Percentiles rank a stretch among this genome's conserved stretches.
Conservation (phyloP, 2,113 vertebrate species). For the Pteropus alecto region DNA sequence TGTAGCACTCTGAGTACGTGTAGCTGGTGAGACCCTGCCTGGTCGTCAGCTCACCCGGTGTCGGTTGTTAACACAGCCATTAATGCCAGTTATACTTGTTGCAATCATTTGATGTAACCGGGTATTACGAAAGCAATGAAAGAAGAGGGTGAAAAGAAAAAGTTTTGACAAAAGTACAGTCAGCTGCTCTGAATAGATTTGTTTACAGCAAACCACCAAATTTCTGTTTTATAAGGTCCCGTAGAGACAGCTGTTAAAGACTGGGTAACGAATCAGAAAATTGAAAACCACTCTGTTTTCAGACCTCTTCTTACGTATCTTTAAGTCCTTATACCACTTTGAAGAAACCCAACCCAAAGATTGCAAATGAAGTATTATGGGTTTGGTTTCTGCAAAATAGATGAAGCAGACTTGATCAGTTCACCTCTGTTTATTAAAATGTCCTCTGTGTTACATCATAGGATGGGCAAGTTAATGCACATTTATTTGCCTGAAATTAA, state of each 20-base stretch:
- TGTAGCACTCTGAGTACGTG: not conserved
- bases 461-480: not conserved
- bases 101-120: not conserved
- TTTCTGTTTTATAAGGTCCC: not conserved
- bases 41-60: not conserved
- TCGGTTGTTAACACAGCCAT: rapidly evolving
- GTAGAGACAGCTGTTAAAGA: not conserved
- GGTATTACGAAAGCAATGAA: not conserved
- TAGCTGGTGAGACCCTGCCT: not conserved
- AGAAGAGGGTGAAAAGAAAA: not conserved
- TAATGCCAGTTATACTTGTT: not conserved
- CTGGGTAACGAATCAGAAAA: not conserved
- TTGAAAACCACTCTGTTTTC: not conserved
- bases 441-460: not conserved
- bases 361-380: not conserved
- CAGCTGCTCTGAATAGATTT: not conserved
- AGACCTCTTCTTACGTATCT: not conserved
- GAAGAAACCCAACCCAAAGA: not conserved
- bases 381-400: not conserved
- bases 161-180: not conserved
- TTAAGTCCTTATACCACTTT: not conserved
- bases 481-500: not conserved
- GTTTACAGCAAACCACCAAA: not conserved
- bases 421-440: not conserved
- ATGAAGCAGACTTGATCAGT: not conserved